A percentile compares a stretch with the other conserved stretches of the same genome.
Conservation (phyloP, 2,797 vertebrate species). For the Xenopus petersii region DNA sequence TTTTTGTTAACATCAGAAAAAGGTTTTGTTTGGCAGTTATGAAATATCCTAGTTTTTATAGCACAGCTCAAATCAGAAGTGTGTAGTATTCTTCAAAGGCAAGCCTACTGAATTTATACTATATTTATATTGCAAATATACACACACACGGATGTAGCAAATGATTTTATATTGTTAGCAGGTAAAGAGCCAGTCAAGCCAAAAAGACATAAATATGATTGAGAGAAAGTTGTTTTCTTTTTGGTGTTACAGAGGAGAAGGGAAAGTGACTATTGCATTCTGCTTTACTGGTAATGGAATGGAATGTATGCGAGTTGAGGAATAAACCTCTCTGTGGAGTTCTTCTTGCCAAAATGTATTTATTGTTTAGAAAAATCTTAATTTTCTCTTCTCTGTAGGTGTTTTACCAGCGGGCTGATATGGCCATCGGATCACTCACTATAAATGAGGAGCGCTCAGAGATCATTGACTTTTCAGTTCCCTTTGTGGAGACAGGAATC, state of each 20-base stretch:
- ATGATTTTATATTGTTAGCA: neutral
- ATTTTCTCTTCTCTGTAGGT: constrained; percentile 64
- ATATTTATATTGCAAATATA: neutral
- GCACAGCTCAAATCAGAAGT: too few relatives aligned
- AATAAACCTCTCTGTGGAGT: neutral
- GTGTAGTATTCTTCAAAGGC: too few relatives aligned
- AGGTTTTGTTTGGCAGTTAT: too few relatives aligned
- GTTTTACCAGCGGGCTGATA: constrained; percentile 87
- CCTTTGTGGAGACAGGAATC: constrained; percentile 90
- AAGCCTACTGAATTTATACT: neutral
- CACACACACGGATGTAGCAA: too few relatives aligned
- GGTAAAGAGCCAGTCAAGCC: neutral
- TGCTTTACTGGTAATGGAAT: neutral
- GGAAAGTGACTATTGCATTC: neutral
- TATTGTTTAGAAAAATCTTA: neutral
- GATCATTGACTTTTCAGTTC: constrained; percentile 90
- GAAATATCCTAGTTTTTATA: too few relatives aligned
- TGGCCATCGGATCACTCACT: constrained; percentile 90
- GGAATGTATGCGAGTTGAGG: neutral
- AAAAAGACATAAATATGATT: constrained; percentile 3
- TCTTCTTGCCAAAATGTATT: neutral
- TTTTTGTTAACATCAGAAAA: too few relatives aligned
- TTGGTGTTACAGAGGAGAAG: neutral
- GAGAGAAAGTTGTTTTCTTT: neutral
- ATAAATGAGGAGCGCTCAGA: constrained; percentile 91